Evolutionary conservation across 2,113 vertebrate species (phyloP).

Genomic region (Tamias sibiricus): DNA sequence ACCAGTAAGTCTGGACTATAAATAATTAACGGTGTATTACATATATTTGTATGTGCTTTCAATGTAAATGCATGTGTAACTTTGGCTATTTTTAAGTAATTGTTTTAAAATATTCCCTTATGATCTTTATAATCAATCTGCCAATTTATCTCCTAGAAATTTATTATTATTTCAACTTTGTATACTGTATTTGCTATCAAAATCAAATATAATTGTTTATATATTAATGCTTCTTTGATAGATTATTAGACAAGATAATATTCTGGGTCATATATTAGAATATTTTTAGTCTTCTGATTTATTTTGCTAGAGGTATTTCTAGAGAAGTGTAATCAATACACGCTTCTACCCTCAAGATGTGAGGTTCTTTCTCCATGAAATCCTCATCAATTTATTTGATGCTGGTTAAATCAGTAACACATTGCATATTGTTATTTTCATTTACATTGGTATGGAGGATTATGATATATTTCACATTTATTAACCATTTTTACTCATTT

Average conservation of each 20-base stretch:
- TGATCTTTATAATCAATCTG: constrained; percentile 4
- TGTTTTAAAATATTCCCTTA: not conserved
- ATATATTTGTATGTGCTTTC: not conserved
- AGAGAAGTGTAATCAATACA: not conserved
- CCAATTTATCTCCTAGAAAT: not conserved
- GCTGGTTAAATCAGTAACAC: not conserved
- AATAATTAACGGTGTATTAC: not conserved
- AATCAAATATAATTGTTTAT: not conserved
- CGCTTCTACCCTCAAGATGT: not conserved
- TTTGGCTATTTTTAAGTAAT: not conserved
- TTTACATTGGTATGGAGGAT: not conserved
- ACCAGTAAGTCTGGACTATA: not conserved
- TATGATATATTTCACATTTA: constrained; percentile 4
- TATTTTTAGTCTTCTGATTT: not conserved
- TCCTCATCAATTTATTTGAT: not conserved
- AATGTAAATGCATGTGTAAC: not conserved
- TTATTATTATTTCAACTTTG: not conserved
- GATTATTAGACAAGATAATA: not conserved
- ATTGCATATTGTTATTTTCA: not conserved
- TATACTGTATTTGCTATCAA: not conserved
- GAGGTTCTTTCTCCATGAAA: not conserved
- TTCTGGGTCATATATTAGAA: not conserved
- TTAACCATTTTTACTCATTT: not conserved
- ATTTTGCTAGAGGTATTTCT: not conserved
- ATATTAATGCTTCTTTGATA: not conserved